These are phyloP conservation scores for Heloderma charlesbogerti DNA, from an alignment of 2,113 vertebrate species.

Conservation along the genomic window DNA sequence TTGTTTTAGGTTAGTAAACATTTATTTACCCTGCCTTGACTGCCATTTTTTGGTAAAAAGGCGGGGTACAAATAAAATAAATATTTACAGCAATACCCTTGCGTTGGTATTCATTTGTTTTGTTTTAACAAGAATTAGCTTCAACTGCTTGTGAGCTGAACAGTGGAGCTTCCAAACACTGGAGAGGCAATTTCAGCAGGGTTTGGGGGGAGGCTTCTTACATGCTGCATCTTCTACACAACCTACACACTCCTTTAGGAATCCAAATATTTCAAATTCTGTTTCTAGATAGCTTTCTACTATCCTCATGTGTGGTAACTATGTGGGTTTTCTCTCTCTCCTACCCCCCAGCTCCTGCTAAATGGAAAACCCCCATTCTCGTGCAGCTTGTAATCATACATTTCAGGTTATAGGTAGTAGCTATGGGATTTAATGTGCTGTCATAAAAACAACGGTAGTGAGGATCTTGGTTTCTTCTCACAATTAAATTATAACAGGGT, in stretches of 20 bases:
- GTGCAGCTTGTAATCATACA: background rate
- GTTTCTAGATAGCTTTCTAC: background rate
- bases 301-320: background rate
- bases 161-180: background rate
- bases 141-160: background rate
- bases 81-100: background rate
- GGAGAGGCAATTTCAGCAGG: background rate
- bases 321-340: background rate
- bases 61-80: no score
- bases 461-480: background rate
- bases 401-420: background rate
- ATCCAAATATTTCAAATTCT: conserved; percentile 14
- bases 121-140: background rate
- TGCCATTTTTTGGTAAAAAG: no score
- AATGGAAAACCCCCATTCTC: conserved; percentile 5
- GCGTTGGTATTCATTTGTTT: background rate
- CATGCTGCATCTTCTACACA: background rate
- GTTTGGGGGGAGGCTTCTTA: background rate
- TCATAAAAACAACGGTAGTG: background rate
- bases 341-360: background rate
- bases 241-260: background rate
- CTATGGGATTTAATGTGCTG: background rate
- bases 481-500: background rate
- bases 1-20: background rate
- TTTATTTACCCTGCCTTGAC: background rate